Evolutionary conservation across 2,797 vertebrate species (phyloP).

Genomic region (Molossus alvarezi): DNA sequence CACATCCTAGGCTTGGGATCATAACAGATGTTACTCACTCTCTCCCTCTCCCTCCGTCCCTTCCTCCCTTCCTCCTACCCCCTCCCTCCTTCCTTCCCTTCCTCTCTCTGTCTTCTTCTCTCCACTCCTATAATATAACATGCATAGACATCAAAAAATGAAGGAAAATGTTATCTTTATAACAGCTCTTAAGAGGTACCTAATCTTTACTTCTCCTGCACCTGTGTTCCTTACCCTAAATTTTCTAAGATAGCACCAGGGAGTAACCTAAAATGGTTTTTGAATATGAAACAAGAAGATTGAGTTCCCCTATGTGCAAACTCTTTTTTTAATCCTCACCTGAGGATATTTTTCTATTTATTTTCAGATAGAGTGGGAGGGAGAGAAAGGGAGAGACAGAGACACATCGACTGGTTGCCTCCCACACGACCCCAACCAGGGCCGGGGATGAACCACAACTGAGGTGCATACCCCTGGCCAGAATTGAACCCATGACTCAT

Average conservation of each 20-base stretch:
- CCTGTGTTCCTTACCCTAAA: not conserved
- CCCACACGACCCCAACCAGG: no score
- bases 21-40: not conserved
- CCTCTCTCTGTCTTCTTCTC: not conserved
- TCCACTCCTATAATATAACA: not conserved
- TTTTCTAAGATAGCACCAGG: not conserved
- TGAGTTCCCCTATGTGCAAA: not conserved
- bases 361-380: no score
- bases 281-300: not conserved
- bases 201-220: not conserved
- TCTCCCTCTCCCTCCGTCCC: not conserved
- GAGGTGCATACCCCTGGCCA: no score
- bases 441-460: no score
- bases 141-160: not conserved
- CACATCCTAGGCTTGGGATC: not conserved
- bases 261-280: not conserved
- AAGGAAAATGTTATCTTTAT: not conserved
- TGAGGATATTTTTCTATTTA: no score
- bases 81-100: not conserved
- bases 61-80: no score
- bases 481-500: no score
- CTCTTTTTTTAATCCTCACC: no score
- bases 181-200: not conserved
- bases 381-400: no score
- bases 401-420: no score